A percentile compares a stretch with the other conserved stretches of the same genome.
These are phyloP conservation scores for Babyrousa celebensis DNA, from an alignment of 2,797 vertebrate genomes.

Conservation along the genomic window DNA sequence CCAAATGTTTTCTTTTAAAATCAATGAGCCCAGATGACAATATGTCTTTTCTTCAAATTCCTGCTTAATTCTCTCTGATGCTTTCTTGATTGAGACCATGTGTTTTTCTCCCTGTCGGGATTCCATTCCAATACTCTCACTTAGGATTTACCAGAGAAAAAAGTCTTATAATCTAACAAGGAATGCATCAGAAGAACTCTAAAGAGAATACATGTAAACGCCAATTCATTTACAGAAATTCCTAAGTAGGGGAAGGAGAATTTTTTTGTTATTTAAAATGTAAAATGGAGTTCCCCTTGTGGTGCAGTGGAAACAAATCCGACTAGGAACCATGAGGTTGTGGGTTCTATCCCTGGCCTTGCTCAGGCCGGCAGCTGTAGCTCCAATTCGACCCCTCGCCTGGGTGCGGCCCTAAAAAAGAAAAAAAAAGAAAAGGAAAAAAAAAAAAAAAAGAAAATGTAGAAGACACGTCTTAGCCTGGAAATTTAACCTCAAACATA, in stretches of 20 bases:
- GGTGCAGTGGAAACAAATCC: too few relatives aligned
- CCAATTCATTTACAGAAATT: slow-evolving; percentile 37
- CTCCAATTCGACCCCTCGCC: too few relatives aligned
- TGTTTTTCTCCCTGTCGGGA: slow-evolving; percentile 65
- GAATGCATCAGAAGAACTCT: not conserved
- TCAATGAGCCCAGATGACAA: slow-evolving; percentile 26
- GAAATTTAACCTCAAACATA: slow-evolving; percentile 39
- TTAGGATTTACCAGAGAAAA: not conserved
- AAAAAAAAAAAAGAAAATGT: not conserved
- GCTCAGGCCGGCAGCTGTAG: too few relatives aligned
- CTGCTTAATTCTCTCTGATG: slow-evolving; percentile 56
- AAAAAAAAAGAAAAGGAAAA: too few relatives aligned
- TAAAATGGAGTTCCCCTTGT: not conserved
- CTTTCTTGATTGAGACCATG: slow-evolving; percentile 69
- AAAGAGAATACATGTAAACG: not conserved
- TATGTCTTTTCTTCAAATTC: slow-evolving; percentile 65
- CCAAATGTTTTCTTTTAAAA: slow-evolving; percentile 72
- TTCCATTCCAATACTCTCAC: slow-evolving; percentile 19
- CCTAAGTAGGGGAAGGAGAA: not conserved
- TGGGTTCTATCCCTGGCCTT: too few relatives aligned
- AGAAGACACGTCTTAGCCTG: slow-evolving; percentile 1
- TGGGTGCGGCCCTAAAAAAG: too few relatives aligned
- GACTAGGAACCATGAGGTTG: too few relatives aligned
- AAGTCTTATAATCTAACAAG: not conserved
- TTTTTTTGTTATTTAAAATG: not conserved